Conservation (phyloP, 2,113 vertebrate genomes). For the Agelaius tricolor region DNA sequence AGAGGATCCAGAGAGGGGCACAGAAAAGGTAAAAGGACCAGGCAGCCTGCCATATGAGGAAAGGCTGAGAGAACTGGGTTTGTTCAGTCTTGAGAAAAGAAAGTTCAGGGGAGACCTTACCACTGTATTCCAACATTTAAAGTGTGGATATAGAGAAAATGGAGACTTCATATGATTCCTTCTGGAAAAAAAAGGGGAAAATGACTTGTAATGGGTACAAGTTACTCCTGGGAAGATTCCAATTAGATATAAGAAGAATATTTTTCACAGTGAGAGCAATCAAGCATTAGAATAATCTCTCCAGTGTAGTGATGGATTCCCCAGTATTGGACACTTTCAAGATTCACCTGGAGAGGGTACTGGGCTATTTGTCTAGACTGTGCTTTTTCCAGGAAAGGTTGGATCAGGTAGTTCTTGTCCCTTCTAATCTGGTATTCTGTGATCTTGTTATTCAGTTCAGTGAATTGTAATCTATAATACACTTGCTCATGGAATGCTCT, state of each 20-base stretch:
- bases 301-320: background rate
- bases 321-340: background rate
- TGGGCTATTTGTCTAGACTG: background rate
- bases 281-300: background rate
- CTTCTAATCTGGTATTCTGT: background rate
- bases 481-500: background rate
- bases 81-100: background rate
- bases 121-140: background rate
- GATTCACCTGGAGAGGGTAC: background rate
- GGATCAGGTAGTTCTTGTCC: background rate
- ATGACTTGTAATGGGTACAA: background rate
- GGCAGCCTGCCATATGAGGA: background rate
- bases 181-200: background rate
- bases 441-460: background rate
- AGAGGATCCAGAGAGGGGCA: background rate
- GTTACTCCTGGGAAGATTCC: background rate
- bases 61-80: background rate
- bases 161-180: background rate
- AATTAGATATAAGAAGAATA: background rate
- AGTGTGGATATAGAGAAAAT: background rate
- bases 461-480: accelerated
- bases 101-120: background rate
- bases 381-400: background rate
- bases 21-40: background rate
- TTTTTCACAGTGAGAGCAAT: background rate